These are phyloP conservation scores for Pseudococcus viburni DNA, from an alignment of 2,888 invertebrate species.

Conservation along the genomic window DNA sequence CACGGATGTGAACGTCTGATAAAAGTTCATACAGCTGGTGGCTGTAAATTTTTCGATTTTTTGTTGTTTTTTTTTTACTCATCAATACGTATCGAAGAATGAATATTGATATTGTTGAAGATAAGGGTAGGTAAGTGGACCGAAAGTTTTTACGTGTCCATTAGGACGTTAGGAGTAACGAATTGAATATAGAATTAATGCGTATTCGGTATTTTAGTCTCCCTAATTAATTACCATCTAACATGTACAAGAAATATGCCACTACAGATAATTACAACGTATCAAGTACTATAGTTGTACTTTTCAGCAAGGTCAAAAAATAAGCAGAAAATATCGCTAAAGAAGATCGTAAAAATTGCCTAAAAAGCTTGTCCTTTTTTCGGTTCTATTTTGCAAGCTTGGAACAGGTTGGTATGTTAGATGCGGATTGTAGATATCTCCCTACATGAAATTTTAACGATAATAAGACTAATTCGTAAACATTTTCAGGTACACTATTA, in stretches of 20 bases:
- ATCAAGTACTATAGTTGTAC: background rate
- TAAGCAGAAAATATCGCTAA: constrained; percentile 1
- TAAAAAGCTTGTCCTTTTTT: background rate
- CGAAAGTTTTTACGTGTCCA: background rate
- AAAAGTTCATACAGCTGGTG: background rate
- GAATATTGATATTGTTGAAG: no score
- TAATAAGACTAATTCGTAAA: no score
- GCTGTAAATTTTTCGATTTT: background rate
- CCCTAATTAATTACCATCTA: constrained; percentile 4
- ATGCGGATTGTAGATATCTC: background rate
- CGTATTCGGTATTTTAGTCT: background rate
- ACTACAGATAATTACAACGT: constrained; percentile 31
- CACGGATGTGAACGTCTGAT: constrained; percentile 27
- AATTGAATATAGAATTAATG: constrained; percentile 13
- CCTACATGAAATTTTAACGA: no score
- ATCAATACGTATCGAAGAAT: no score
- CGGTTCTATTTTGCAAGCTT: no score
- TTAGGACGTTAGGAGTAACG: background rate
- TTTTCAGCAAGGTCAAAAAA: constrained; percentile 50
- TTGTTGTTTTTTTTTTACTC: no score
- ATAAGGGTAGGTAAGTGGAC: no score
- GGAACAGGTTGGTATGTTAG: background rate
- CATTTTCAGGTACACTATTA: background rate
- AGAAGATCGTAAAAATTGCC: constrained; percentile 21
- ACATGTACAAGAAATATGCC: constrained; percentile 19